Percentiles rank a stretch among this genome's conserved stretches.
These are phyloP conservation scores for Achatina immaculata DNA, from an alignment of 1,140 invertebrate genomes.

Conservation along the genomic window DNA sequence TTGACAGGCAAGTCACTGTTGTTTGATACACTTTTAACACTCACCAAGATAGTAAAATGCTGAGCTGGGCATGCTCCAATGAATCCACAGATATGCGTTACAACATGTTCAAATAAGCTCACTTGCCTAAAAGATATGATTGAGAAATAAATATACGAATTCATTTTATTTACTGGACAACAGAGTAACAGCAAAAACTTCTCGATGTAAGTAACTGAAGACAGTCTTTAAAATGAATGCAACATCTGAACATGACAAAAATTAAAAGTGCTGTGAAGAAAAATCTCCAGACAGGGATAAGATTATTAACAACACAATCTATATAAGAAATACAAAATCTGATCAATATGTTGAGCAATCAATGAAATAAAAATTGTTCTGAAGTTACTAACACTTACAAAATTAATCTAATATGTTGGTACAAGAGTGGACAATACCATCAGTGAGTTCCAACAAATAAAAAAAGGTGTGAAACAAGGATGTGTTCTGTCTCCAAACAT, in stretches of 20 bases:
- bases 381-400: no score
- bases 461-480: no score
- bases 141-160: background rate
- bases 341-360: no score
- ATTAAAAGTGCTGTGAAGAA: background rate
- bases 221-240: background rate
- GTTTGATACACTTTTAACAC: no score
- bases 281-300: background rate
- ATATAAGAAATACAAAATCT: no score
- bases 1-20: no score
- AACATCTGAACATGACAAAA: background rate
- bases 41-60: constrained; percentile 55
- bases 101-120: constrained; percentile 58
- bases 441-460: no score
- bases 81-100: constrained; percentile 58
- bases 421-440: no score
- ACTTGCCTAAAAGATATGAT: constrained; percentile 47
- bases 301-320: background rate
- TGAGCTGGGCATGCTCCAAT: constrained; percentile 55
- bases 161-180: background rate
- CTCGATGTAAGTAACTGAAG: background rate
- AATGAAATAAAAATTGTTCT: no score
- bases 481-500: no score
- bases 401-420: no score
- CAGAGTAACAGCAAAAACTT: background rate